Percentiles rank a stretch among this genome's conserved stretches.
phyloP scores from a whole-genome alignment of 2,888 invertebrate genomes.

The Phragmatobia fuliginosa region DNA sequence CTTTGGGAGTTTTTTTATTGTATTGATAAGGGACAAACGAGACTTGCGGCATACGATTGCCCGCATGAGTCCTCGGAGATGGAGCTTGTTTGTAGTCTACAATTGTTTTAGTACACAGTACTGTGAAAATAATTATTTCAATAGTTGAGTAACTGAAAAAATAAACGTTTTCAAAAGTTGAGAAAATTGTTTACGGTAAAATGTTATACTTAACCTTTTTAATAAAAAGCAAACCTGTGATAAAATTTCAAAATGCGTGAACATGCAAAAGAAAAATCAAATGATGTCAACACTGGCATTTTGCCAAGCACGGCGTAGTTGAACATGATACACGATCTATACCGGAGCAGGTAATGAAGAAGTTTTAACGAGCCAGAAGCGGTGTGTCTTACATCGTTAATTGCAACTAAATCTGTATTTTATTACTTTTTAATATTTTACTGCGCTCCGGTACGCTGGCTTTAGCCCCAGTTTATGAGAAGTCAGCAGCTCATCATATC shows the following conservation, averaged over 20 bases:
- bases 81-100: too few species aligned
- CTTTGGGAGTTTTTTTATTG: too few species aligned
- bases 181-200: too few species aligned
- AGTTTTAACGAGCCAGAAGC: constrained; percentile 36
- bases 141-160: too few species aligned
- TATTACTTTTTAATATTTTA: constrained; percentile 36
- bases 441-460: constrained; percentile 23
- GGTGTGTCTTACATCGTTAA: constrained; percentile 44
- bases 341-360: constrained; percentile 27
- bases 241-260: neutral
- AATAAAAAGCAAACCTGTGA: neutral
- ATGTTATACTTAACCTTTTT: neutral
- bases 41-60: too few species aligned
- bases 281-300: neutral
- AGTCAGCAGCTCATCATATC: constrained; percentile 46
- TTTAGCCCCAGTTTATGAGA: constrained; percentile 41
- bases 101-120: too few species aligned
- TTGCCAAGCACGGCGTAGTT: constrained; percentile 4
- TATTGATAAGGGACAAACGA: too few species aligned
- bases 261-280: neutral
- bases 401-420: constrained; percentile 57
- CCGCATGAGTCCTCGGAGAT: too few species aligned
- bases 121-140: too few species aligned
- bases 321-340: constrained; percentile 9
- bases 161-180: too few species aligned